These are phyloP conservation scores for Puffinus mauretanicus DNA, from an alignment of 2,113 vertebrate species.

Conservation along the genomic window DNA sequence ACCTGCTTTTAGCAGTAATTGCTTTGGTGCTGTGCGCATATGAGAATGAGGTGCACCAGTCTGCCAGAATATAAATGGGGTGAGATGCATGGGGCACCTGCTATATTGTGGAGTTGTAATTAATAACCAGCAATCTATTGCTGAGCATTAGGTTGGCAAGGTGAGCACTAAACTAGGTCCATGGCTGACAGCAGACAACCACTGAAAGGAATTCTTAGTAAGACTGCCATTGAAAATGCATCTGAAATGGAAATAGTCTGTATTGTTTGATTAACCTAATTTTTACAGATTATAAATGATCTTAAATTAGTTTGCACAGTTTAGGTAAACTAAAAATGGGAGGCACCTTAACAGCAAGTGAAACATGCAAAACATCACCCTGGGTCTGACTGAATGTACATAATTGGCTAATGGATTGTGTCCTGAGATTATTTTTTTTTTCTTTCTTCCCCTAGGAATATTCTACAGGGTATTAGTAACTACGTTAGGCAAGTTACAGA, in stretches of 20 bases:
- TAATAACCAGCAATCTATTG: slow-evolving; percentile 10
- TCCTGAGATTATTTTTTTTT: neutral
- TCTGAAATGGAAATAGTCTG: neutral
- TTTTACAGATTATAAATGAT: neutral
- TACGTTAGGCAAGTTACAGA: neutral
- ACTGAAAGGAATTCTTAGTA: neutral
- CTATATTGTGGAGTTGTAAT: neutral
- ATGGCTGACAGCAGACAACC: neutral
- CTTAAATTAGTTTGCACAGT: neutral
- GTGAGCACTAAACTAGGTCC: neutral
- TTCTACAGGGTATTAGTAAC: neutral
- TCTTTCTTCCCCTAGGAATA: neutral
- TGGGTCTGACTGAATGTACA: neutral
- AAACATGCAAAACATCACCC: neutral
- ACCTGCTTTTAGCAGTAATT: slow-evolving; percentile 45
- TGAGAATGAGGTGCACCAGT: neutral
- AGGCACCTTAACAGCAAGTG: neutral
- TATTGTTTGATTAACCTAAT: neutral
- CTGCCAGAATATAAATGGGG: slow-evolving; percentile 20
- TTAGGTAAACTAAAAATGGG: neutral
- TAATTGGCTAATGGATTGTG: neutral
- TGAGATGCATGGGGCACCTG: neutral
- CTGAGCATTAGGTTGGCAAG: neutral
- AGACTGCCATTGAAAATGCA: neutral
- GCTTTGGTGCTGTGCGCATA: slow-evolving; percentile 5